phyloP scores from a whole-genome alignment of 2,797 vertebrate genomes.

The Bothrops alternatus region DNA sequence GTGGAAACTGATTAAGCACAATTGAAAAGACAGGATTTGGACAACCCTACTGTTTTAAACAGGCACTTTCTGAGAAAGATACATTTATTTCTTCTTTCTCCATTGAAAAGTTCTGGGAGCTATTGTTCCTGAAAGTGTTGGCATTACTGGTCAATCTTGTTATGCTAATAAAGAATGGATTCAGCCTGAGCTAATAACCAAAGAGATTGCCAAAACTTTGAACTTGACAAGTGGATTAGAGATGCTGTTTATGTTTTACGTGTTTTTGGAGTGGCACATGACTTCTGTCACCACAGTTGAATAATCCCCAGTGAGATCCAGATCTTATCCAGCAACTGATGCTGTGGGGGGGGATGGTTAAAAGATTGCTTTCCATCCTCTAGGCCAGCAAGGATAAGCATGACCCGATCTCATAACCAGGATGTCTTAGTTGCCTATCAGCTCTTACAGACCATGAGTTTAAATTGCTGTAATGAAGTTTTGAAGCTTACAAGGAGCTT shows the following conservation, averaged over 20 bases:
- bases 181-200: background rate
- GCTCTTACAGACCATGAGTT: background rate
- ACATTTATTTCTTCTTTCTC: background rate
- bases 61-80: background rate
- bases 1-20: background rate
- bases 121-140: background rate
- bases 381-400: background rate
- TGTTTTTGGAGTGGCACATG: background rate
- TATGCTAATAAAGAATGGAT: conserved; percentile 20
- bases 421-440: background rate
- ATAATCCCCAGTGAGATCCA: background rate
- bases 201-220: conserved; percentile 6
- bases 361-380: background rate
- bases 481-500: background rate
- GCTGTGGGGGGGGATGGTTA: background rate
- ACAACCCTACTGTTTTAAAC: background rate
- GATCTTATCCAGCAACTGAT: background rate
- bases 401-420: too few relatives aligned
- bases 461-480: background rate
- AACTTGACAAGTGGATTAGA: conserved; percentile 9
- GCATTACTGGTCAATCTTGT: conserved; percentile 9
- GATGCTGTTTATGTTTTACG: background rate
- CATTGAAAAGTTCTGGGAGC: conserved; percentile 3
- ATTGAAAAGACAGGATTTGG: background rate
- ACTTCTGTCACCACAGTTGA: background rate